These are phyloP conservation scores for Amaurobius ferox DNA, from an alignment of 2,888 invertebrate genomes.

Conservation along the genomic window DNA sequence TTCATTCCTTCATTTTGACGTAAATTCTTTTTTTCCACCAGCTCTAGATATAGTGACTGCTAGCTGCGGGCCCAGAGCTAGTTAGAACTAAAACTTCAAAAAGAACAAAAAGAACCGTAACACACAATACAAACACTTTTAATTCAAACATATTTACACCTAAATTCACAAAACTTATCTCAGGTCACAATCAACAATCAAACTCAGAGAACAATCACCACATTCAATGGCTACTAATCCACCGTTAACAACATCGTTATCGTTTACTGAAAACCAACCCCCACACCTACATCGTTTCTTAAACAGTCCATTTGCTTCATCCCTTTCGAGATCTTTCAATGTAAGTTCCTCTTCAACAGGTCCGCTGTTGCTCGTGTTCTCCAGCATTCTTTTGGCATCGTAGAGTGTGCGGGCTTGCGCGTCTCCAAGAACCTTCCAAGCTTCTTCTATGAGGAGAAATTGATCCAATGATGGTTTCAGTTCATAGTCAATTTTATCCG, in stretches of 20 bases:
- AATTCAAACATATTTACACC: too few relatives aligned
- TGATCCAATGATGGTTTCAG: not conserved
- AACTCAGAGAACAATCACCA: constrained; percentile 58
- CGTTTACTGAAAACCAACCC: constrained; percentile 36
- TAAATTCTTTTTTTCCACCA: too few relatives aligned
- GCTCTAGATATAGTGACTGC: too few relatives aligned
- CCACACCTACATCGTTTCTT: constrained; percentile 53
- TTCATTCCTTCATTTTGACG: too few relatives aligned
- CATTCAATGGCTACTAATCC: constrained; percentile 38
- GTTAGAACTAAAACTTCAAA: too few relatives aligned
- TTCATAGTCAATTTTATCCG: constrained; percentile 47
- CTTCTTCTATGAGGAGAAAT: constrained; percentile 54
- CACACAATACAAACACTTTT: too few relatives aligned
- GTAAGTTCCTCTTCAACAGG: constrained; percentile 54
- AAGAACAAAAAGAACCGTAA: too few relatives aligned
- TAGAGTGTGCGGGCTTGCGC: constrained; percentile 42
- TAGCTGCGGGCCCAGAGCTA: too few relatives aligned
- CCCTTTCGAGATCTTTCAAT: constrained; percentile 4
- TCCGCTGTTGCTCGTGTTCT: not conserved
- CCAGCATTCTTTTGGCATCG: constrained; percentile 44
- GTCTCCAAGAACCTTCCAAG: constrained; percentile 64
- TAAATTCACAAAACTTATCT: not conserved
- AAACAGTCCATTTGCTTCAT: constrained; percentile 11
- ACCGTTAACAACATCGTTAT: constrained; percentile 13
- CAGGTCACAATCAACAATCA: constrained; percentile 46